These are phyloP conservation scores for Hyles vespertilio DNA, from an alignment of 1,140 invertebrate species.

Conservation along the genomic window DNA sequence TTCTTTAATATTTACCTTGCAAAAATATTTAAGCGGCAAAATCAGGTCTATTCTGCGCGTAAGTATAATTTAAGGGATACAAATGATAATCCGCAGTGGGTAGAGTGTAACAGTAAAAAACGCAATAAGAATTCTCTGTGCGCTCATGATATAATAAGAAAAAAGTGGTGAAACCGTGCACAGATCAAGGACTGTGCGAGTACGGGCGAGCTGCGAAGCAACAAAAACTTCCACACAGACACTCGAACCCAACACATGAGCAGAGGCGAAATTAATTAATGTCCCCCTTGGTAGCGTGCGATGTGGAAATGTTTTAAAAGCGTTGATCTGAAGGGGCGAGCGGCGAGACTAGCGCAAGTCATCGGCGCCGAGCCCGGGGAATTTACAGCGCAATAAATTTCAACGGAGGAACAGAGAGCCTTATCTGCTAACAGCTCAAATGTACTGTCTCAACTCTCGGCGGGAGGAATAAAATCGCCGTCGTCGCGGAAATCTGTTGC, in stretches of 20 bases:
- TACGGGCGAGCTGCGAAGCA: constrained; percentile 23
- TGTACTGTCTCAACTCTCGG: constrained; percentile 29
- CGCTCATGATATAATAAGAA: too few species aligned
- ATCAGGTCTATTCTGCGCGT: too few species aligned
- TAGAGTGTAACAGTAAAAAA: too few species aligned
- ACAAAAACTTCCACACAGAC: constrained; percentile 42
- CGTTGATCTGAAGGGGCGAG: constrained; percentile 33
- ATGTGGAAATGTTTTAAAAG: constrained; percentile 54
- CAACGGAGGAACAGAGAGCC: constrained; percentile 44
- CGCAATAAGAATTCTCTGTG: too few species aligned
- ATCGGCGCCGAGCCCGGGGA: constrained; percentile 40
- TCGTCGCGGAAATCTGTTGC: too few species aligned
- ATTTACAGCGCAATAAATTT: constrained; percentile 65
- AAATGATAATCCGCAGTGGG: too few species aligned
- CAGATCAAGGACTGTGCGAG: background rate
- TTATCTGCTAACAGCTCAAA: constrained; percentile 63
- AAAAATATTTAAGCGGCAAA: too few species aligned
- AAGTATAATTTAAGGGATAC: too few species aligned
- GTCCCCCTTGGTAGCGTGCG: constrained; percentile 42
- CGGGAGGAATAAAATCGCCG: too few species aligned
- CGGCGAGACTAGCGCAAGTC: constrained; percentile 49
- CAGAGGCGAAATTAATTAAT: constrained; percentile 67
- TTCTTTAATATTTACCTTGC: too few species aligned
- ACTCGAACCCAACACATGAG: constrained; percentile 54
- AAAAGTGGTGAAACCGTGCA: background rate